Evolutionary conservation across 2,888 invertebrate species (phyloP).

Genomic region (Oxyteleia sp.): DNA sequence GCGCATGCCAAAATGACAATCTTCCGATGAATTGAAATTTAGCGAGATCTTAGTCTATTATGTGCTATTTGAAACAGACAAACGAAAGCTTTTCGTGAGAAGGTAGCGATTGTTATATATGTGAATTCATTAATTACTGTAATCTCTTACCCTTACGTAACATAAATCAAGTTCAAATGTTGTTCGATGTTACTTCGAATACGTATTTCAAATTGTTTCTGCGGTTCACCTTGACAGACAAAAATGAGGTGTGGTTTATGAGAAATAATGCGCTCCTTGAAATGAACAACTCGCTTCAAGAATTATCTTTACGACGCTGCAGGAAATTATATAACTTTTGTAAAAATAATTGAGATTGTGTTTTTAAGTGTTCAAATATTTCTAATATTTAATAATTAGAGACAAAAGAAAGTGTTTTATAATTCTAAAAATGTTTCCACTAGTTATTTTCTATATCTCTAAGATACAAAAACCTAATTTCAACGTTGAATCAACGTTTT

Average conservation of each 20-base stretch:
- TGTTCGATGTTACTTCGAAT: not conserved
- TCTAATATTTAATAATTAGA: too few relatives aligned
- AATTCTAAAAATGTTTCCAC: too few relatives aligned
- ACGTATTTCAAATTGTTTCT: not conserved
- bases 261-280: not conserved
- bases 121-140: not conserved
- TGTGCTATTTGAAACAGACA: not conserved
- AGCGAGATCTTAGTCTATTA: too few relatives aligned
- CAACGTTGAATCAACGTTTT: too few relatives aligned
- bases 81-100: not conserved
- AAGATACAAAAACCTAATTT: too few relatives aligned
- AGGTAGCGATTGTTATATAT: not conserved
- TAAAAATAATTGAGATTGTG: too few relatives aligned
- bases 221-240: slow-evolving; percentile 2
- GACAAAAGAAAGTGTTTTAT: too few relatives aligned
- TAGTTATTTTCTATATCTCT: too few relatives aligned
- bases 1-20: too few relatives aligned
- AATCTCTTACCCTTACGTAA: not conserved
- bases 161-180: slow-evolving; percentile 4
- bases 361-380: too few relatives aligned
- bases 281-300: not conserved
- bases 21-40: too few relatives aligned
- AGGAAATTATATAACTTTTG: too few relatives aligned
- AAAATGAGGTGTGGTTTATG: slow-evolving; percentile 1
- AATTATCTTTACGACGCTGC: not conserved